phyloP scores from a whole-genome alignment of 37 sponge, comb jelly and placozoan species.

The Cladorhizidae sp. region DNA sequence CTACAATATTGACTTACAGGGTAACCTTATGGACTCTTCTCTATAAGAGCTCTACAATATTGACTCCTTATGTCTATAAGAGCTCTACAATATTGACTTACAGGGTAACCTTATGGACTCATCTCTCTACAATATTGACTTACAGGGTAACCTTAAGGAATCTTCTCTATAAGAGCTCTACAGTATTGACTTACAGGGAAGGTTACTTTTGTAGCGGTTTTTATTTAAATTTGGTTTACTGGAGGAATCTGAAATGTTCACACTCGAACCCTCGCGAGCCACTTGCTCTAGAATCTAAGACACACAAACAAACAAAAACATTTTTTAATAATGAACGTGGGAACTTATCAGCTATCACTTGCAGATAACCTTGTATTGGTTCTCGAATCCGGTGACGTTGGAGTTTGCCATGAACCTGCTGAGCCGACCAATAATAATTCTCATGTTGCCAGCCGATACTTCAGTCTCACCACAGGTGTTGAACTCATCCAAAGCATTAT shows the following conservation, averaged over 20 bases:
- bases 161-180: too few species aligned
- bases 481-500: constrained; percentile 83
- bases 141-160: too few species aligned
- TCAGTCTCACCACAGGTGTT: constrained; percentile 81
- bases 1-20: too few species aligned
- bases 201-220: constrained; percentile 49
- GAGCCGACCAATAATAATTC: constrained; percentile 45
- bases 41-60: too few species aligned
- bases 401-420: not conserved
- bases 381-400: constrained; percentile 47
- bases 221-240: constrained; percentile 32
- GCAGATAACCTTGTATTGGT: constrained; percentile 68
- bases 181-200: constrained; percentile 71
- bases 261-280: not conserved
- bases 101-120: too few species aligned
- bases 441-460: constrained; percentile 43
- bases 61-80: too few species aligned
- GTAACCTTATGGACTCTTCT: too few species aligned
- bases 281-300: constrained; percentile 33
- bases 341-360: not conserved
- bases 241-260: constrained; percentile 7
- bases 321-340: not conserved
- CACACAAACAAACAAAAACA: not conserved
- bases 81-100: too few species aligned
- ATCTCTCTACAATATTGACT: too few species aligned